These are phyloP conservation scores for Macrocentrus cingulum DNA, from an alignment of 1,140 invertebrate species.

Conservation along the genomic window DNA sequence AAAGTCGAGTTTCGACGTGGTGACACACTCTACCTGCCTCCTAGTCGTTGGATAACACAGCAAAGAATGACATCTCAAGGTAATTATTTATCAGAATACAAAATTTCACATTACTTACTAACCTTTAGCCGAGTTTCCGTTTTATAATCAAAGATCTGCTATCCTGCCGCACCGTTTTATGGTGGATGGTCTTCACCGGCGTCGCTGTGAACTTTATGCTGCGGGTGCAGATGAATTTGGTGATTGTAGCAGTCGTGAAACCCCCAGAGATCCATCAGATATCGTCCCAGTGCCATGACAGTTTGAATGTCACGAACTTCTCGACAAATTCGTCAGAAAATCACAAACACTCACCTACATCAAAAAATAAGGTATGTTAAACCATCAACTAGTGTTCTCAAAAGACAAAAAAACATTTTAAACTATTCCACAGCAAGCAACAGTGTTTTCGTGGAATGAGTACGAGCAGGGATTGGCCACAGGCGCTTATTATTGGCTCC, in stretches of 20 bases:
- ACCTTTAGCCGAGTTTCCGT: too few relatives aligned
- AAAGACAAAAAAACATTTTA: too few relatives aligned
- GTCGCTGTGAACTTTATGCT: conserved; percentile 80
- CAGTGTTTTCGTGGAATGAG: conserved; percentile 65
- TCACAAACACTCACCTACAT: too few relatives aligned
- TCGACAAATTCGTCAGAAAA: not conserved
- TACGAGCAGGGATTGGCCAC: conserved; percentile 64
- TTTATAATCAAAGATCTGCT: conserved; percentile 45
- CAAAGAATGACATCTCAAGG: too few relatives aligned
- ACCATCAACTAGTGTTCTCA: too few relatives aligned
- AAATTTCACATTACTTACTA: not conserved
- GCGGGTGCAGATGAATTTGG: conserved; percentile 79
- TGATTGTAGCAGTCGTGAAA: conserved; percentile 79
- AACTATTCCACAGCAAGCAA: conserved; percentile 27
- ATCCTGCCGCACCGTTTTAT: conserved; percentile 59
- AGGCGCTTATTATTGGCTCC: conserved; percentile 70
- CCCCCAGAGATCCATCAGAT: conserved; percentile 3
- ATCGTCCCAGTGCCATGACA: not conserved
- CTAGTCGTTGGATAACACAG: too few relatives aligned
- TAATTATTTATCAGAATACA: not conserved
- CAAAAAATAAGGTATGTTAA: too few relatives aligned
- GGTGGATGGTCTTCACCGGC: conserved; percentile 71
- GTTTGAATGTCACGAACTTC: not conserved
- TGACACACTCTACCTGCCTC: not conserved
- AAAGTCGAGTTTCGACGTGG: not conserved